Conservation (phyloP, 2,888 invertebrate species). For the Rhorus exstirpatorius region DNA sequence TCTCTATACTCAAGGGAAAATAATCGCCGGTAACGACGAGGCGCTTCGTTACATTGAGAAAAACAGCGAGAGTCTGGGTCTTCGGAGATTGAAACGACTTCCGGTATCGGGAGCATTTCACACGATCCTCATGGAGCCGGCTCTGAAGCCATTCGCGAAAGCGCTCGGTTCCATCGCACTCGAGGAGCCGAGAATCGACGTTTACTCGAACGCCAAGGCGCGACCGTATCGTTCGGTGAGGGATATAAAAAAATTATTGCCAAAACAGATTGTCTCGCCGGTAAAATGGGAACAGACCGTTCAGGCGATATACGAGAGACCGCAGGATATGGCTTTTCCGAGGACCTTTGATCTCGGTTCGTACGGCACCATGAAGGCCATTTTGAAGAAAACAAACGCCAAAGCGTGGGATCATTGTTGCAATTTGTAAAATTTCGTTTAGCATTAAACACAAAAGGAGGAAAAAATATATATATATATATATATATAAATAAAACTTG, state of each 20-base stretch:
- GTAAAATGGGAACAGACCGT: constrained; percentile 98
- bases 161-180: constrained; percentile 89
- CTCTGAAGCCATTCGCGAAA: constrained; percentile 89
- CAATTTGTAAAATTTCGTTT: constrained; percentile 84
- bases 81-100: constrained; percentile 89
- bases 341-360: constrained; percentile 96
- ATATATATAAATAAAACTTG: neutral
- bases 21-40: constrained; percentile 94
- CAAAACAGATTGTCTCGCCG: constrained; percentile 91
- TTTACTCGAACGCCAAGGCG: constrained; percentile 92
- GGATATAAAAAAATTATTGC: constrained; percentile 88
- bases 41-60: constrained; percentile 91
- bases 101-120: constrained; percentile 96
- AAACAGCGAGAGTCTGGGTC: constrained; percentile 89
- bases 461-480: no score
- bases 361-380: constrained; percentile 90
- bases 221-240: constrained; percentile 87
- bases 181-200: constrained; percentile 89
- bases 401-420: constrained; percentile 91
- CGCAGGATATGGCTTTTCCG: constrained; percentile 90
- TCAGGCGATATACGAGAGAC: constrained; percentile 93
- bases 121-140: constrained; percentile 92
- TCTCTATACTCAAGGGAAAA: constrained; percentile 95
- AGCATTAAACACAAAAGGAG: no score
- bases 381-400: constrained; percentile 94